phyloP scores from a whole-genome alignment of 2,113 vertebrate genomes.

The Lipophrys pholis region DNA sequence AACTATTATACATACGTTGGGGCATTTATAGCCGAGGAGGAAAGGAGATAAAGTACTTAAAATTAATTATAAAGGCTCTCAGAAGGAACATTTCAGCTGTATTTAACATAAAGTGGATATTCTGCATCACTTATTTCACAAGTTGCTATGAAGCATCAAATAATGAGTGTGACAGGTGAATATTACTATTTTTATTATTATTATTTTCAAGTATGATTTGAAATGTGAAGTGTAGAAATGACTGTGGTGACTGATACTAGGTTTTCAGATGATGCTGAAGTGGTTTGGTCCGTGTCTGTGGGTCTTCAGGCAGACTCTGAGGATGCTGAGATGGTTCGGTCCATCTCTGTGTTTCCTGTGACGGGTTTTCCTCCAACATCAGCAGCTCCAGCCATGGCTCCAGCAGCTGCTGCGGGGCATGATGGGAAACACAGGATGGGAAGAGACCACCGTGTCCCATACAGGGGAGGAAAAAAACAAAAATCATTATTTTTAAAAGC shows the following conservation, averaged over 20 bases:
- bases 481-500: neutral
- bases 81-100: neutral
- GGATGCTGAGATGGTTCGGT: neutral
- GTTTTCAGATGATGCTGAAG: neutral
- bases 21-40: too few species aligned
- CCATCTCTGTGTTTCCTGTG: neutral
- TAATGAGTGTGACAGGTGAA: neutral
- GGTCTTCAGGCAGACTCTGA: too few species aligned
- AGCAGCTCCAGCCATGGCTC: neutral
- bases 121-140: neutral
- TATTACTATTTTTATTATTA: too few species aligned
- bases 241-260: too few species aligned
- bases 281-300: neutral
- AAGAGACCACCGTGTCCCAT: neutral
- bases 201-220: too few species aligned
- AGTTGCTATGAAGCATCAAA: neutral
- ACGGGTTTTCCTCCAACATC: neutral
- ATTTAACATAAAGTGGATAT: neutral
- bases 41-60: too few species aligned
- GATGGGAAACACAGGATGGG: neutral
- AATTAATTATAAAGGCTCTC: neutral
- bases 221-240: too few species aligned
- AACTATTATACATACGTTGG: too few species aligned
- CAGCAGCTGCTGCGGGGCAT: neutral
- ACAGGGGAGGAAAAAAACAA: neutral